phyloP scores from a whole-genome alignment of 1,140 invertebrate genomes.

The Glomeris maerens region DNA sequence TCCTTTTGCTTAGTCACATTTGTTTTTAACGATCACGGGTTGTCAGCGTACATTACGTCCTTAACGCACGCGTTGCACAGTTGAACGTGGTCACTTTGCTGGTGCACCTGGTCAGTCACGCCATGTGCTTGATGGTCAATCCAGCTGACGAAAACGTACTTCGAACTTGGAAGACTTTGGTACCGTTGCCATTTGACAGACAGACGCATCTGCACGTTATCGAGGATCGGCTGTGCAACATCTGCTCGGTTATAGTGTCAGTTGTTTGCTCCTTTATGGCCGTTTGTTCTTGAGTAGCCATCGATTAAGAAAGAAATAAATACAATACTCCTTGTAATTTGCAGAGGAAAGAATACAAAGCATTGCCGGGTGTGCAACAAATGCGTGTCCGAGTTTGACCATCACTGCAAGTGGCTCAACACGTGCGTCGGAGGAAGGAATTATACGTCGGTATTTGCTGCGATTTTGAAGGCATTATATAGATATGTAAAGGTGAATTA shows the following conservation, averaged over 20 bases:
- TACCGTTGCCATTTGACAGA: conserved; percentile 49
- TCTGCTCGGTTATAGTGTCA: conserved; percentile 67
- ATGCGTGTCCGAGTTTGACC: conserved; percentile 81
- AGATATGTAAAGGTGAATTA: too few species aligned
- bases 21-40: too few species aligned
- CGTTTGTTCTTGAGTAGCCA: background rate
- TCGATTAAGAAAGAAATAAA: too few species aligned
- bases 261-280: conserved; percentile 15
- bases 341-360: conserved; percentile 46
- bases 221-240: conserved; percentile 82
- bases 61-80: background rate
- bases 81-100: background rate
- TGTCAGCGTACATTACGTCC: too few species aligned
- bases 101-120: background rate
- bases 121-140: background rate
- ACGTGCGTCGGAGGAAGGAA: conserved; percentile 86
- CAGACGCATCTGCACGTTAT: conserved; percentile 79
- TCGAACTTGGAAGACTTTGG: conserved; percentile 1
- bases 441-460: conserved; percentile 37
- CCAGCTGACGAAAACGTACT: conserved; percentile 7
- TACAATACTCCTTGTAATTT: too few species aligned
- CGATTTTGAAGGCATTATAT: too few species aligned
- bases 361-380: conserved; percentile 95
- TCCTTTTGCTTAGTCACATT: too few species aligned
- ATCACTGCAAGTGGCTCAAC: conserved; percentile 95